phyloP scores from a whole-genome alignment of 2,113 vertebrate genomes.

The Mohoua ochrocephala region DNA sequence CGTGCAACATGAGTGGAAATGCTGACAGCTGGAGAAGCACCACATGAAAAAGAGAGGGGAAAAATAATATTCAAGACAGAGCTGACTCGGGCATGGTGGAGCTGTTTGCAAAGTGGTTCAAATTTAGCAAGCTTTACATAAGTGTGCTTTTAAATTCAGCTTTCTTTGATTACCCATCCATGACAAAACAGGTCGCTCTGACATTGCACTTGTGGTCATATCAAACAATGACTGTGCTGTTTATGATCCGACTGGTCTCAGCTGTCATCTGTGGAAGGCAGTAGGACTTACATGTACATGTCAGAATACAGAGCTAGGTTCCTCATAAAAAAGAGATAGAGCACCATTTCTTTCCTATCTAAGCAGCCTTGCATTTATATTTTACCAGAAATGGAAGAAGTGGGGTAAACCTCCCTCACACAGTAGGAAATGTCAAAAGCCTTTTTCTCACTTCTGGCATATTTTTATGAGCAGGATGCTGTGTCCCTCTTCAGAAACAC shows the following conservation, averaged over 20 bases:
- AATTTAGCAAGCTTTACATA: neutral
- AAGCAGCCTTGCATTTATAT: neutral
- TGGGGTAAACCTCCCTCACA: neutral
- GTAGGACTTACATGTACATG: neutral
- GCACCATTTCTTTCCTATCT: too few species aligned
- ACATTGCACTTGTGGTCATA: neutral
- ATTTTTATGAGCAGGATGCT: neutral
- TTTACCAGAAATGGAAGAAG: neutral
- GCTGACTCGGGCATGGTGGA: neutral
- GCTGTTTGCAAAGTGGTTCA: neutral
- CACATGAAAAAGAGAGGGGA: neutral
- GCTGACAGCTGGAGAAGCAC: neutral
- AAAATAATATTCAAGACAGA: neutral
- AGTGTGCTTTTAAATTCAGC: neutral
- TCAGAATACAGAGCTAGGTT: neutral
- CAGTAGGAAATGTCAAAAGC: neutral
- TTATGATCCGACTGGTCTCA: neutral
- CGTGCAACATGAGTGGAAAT: neutral
- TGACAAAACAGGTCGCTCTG: neutral
- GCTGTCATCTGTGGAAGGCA: neutral
- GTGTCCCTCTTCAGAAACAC: neutral
- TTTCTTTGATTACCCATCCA: neutral
- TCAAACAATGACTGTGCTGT: neutral
- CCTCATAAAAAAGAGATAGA: neutral
- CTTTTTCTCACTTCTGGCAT: neutral